A percentile compares a stretch with the other conserved stretches of the same genome.
phyloP scores from a whole-genome alignment of 1,140 invertebrate species.

The Batillaria attramentaria region DNA sequence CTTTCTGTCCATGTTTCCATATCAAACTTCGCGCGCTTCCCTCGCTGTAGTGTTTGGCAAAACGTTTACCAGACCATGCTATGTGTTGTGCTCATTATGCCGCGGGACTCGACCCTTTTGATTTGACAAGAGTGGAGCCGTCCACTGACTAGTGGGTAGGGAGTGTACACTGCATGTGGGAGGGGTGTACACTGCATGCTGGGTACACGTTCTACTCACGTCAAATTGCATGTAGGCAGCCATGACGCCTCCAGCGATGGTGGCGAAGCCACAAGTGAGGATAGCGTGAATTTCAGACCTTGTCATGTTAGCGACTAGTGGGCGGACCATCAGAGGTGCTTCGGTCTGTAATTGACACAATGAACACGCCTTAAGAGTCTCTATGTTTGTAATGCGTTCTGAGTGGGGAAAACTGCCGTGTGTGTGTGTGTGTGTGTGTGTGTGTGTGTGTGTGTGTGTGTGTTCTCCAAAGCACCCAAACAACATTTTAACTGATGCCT shows the following conservation, averaged over 20 bases:
- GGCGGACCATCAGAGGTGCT: constrained; percentile 63
- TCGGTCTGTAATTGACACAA: constrained; percentile 67
- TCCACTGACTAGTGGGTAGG: neutral
- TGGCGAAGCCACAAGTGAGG: constrained; percentile 68
- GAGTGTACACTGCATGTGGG: neutral
- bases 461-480: too few relatives aligned
- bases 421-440: too few relatives aligned
- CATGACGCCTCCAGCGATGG: constrained; percentile 64
- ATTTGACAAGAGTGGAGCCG: neutral
- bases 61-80: too few relatives aligned
- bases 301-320: constrained; percentile 62
- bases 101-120: neutral
- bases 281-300: constrained; percentile 67
- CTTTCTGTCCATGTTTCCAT: too few relatives aligned
- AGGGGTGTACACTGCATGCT: constrained; percentile 86
- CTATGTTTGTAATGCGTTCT: too few relatives aligned
- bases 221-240: constrained; percentile 59
- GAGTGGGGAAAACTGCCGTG: too few relatives aligned
- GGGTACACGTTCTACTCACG: constrained; percentile 81
- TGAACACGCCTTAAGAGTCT: too few relatives aligned
- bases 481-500: too few relatives aligned
- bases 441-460: too few relatives aligned
- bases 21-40: too few relatives aligned
- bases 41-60: neutral
- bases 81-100: too few relatives aligned